Conservation (phyloP, 2,888 invertebrate species). For the Lumbricus terrestris region DNA sequence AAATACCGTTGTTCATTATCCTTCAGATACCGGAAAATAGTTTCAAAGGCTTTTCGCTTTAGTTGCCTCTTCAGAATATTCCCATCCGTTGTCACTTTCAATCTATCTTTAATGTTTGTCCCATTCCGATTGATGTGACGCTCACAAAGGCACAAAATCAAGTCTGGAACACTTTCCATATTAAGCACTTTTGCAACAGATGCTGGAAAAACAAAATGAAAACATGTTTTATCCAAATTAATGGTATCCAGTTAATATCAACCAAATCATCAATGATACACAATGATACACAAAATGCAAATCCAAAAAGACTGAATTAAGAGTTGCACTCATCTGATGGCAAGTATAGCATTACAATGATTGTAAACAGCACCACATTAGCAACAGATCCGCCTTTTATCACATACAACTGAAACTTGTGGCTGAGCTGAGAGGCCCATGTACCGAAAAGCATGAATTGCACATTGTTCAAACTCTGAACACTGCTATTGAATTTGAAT, state of each 20-base stretch:
- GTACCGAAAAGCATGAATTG: no score
- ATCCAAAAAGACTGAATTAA: neutral
- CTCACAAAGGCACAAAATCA: slow-evolving; percentile 3
- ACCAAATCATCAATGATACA: neutral
- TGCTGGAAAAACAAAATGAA: neutral
- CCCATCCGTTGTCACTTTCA: neutral
- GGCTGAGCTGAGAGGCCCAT: no score
- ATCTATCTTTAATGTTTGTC: neutral
- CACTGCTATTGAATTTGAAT: no score
- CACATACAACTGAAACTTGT: no score
- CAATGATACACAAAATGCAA: neutral
- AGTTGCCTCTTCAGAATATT: neutral
- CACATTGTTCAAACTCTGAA: no score
- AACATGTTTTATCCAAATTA: neutral
- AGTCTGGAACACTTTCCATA: neutral
- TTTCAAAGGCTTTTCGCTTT: neutral
- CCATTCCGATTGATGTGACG: neutral
- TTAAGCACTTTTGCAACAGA: neutral
- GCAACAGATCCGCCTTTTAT: no score
- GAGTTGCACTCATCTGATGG: neutral
- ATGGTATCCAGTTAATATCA: neutral
- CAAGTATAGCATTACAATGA: no score
- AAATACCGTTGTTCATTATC: neutral
- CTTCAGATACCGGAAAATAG: slow-evolving; percentile 3
- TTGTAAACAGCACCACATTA: no score